These are phyloP conservation scores for Oreochromis aureus DNA, from an alignment of 2,113 vertebrate genomes.

Conservation along the genomic window DNA sequence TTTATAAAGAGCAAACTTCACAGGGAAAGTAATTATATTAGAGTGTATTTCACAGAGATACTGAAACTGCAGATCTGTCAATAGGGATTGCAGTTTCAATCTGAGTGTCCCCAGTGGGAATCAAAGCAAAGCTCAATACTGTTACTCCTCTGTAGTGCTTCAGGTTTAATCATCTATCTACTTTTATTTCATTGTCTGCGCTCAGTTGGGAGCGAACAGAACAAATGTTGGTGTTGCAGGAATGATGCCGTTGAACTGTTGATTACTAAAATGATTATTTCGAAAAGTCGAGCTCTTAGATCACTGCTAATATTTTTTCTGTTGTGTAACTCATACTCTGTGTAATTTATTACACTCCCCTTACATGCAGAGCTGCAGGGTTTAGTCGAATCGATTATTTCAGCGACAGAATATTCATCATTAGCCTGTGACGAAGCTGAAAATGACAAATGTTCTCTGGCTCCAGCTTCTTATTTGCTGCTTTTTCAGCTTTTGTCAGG, in stretches of 20 bases:
- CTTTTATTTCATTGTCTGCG: not conserved
- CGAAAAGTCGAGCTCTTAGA: not conserved
- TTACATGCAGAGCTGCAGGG: not conserved
- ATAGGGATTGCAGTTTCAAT: constrained; percentile 6
- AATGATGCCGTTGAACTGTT: not conserved
- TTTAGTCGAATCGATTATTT: not conserved
- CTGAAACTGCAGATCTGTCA: not conserved
- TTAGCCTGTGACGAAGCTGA: not conserved
- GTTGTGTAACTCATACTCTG: not conserved
- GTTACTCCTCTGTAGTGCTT: not conserved
- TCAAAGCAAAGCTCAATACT: not conserved
- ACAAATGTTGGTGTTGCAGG: not conserved
- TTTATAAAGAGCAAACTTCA: not conserved
- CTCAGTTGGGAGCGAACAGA: not conserved
- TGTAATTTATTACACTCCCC: not conserved
- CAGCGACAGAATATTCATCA: not conserved
- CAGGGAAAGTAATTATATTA: not conserved
- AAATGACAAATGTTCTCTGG: not conserved
- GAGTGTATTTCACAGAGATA: not conserved
- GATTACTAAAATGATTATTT: not conserved
- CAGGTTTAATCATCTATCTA: constrained; percentile 3
- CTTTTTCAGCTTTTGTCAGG: not conserved
- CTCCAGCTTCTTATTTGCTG: not conserved
- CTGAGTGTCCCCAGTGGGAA: not conserved
- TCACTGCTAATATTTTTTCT: not conserved